Evolutionary conservation across 2,797 vertebrate species (phyloP).

Genomic region (Austrolebias charrua): DNA sequence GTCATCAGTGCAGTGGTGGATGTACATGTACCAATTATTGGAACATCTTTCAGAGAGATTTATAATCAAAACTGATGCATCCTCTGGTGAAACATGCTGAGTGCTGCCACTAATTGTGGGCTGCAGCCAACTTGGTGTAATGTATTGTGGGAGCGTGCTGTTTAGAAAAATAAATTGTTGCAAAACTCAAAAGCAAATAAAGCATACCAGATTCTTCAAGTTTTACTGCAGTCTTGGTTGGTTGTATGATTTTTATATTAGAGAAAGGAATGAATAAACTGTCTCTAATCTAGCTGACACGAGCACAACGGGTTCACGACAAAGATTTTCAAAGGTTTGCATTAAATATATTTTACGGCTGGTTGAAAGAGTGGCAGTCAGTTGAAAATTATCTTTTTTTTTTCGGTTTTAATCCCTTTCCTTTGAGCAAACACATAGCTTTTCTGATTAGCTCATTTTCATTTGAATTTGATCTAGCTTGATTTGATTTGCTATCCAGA

Average conservation of each 20-base stretch:
- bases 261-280: background rate
- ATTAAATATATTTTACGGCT: slow-evolving; percentile 37
- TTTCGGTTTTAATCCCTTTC: slow-evolving; percentile 51
- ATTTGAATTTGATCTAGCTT: slow-evolving; percentile 72
- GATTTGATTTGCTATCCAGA: slow-evolving; percentile 78
- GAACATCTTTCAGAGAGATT: slow-evolving; percentile 17
- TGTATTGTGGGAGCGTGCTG: slow-evolving; percentile 11
- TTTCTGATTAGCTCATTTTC: slow-evolving; percentile 75
- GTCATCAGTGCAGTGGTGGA: background rate
- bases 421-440: slow-evolving; percentile 63
- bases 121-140: slow-evolving; percentile 23
- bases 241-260: slow-evolving; percentile 17
- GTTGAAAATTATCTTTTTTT: slow-evolving; percentile 46
- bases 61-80: slow-evolving; percentile 17
- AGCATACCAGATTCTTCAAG: slow-evolving; percentile 26
- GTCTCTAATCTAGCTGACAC: slow-evolving; percentile 23
- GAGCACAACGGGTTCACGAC: slow-evolving; percentile 12
- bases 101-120: slow-evolving; percentile 17
- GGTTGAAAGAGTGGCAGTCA: slow-evolving; percentile 31
- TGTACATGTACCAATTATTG: slow-evolving; percentile 16
- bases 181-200: slow-evolving; percentile 31
- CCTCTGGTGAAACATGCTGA: slow-evolving; percentile 23
- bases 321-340: slow-evolving; percentile 35
- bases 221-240: slow-evolving; percentile 3
- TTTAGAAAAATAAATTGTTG: slow-evolving; percentile 23